These are phyloP conservation scores for Centropyge bicolor DNA, from an alignment of 2,797 vertebrate species.

Conservation along the genomic window DNA sequence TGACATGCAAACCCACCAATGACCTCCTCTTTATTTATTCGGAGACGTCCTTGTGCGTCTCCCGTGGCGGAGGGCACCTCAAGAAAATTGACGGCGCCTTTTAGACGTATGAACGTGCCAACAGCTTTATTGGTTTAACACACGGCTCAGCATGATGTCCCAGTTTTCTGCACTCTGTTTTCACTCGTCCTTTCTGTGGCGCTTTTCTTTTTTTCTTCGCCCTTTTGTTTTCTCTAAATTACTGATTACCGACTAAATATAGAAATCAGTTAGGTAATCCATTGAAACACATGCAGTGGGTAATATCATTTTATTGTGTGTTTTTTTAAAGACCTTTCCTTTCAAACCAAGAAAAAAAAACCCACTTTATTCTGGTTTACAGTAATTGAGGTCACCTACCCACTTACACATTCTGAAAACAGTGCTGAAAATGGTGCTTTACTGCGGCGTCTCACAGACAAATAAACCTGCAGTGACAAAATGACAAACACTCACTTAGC, in stretches of 20 bases:
- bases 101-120: slow-evolving; percentile 28
- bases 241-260: slow-evolving; percentile 53
- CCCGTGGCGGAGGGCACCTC: not conserved
- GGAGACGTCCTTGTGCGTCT: not conserved
- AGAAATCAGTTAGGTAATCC: slow-evolving; percentile 24
- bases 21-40: not conserved
- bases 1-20: slow-evolving; percentile 8
- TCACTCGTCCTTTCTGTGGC: slow-evolving; percentile 31
- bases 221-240: slow-evolving; percentile 26
- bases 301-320: not conserved
- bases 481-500: slow-evolving; percentile 3
- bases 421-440: not conserved
- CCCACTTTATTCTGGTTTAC: slow-evolving; percentile 1
- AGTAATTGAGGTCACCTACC: slow-evolving; percentile 14
- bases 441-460: not conserved
- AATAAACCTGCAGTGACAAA: not conserved
- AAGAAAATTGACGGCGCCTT: slow-evolving; percentile 21
- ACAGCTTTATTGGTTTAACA: slow-evolving; percentile 42
- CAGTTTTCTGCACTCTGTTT: slow-evolving; percentile 52
- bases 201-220: slow-evolving; percentile 22
- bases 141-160: slow-evolving; percentile 39
- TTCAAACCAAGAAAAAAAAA: not conserved
- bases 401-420: not conserved
- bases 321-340: not conserved
- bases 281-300: slow-evolving; percentile 5